A percentile compares a stretch with the other conserved stretches of the same genome.
Evolutionary conservation across 2,888 invertebrate species (phyloP).

Genomic region (Brachypalpus laphriformis): DNA sequence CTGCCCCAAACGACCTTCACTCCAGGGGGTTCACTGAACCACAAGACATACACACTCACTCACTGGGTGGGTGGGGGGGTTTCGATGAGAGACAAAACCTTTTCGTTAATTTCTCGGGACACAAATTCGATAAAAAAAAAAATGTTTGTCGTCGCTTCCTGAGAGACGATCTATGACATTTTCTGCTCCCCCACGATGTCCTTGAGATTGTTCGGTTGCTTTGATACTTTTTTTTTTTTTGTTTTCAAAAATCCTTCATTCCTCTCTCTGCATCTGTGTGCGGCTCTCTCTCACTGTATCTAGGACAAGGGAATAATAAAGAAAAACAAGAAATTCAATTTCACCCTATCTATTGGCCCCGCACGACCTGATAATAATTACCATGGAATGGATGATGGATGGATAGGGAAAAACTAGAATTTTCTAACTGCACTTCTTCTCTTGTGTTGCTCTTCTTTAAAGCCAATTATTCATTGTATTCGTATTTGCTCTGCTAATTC

Average conservation of each 20-base stretch:
- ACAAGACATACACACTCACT: background rate
- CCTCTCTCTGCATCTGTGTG: background rate
- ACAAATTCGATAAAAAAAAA: background rate
- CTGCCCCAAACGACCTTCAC: conserved; percentile 66
- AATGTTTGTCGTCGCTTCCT: conserved; percentile 4
- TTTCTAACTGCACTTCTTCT: conserved; percentile 57
- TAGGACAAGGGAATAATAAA: conserved; percentile 49
- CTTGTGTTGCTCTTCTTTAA: conserved; percentile 14
- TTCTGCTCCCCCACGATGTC: conserved; percentile 43
- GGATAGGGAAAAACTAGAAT: conserved; percentile 18
- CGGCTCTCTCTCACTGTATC: conserved; percentile 22
- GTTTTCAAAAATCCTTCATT: conserved; percentile 27
- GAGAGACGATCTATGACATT: conserved; percentile 15
- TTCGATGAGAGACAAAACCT: background rate
- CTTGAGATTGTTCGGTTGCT: conserved; percentile 39
- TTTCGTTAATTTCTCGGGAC: conserved; percentile 3
- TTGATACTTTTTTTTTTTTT: conserved; percentile 18
- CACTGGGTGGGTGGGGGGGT: background rate
- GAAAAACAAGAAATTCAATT: conserved; percentile 1
- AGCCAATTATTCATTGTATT: conserved; percentile 9
- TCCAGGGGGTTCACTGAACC: conserved; percentile 68
- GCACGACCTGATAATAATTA: conserved; percentile 4
- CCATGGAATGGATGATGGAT: background rate
- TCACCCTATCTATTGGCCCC: conserved; percentile 1
- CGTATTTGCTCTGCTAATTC: conserved; percentile 12